These are phyloP conservation scores for Pycnonotus jocosus DNA, from an alignment of 2,113 vertebrate genomes.

Conservation along the genomic window DNA sequence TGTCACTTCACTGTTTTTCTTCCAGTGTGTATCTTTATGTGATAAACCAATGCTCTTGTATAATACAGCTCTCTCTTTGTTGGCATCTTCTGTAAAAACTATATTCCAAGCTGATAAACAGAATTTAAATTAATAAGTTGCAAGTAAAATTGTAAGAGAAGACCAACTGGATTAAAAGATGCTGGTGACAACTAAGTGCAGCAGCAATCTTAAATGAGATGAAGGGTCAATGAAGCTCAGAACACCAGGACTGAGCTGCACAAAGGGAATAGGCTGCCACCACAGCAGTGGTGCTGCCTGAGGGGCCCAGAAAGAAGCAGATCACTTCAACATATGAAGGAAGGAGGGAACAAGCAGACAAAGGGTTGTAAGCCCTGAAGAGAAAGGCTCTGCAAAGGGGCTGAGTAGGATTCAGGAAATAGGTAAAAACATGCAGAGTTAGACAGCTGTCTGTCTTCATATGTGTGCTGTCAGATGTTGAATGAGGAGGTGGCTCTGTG, in stretches of 20 bases:
- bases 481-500: not conserved
- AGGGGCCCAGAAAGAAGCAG: not conserved
- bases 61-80: not conserved
- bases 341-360: not conserved
- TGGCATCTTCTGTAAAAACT: not conserved
- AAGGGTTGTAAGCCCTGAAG: not conserved
- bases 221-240: not conserved
- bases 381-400: not conserved
- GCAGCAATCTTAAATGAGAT: not conserved
- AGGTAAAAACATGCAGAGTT: not conserved
- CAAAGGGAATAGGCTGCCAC: not conserved
- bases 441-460: not conserved
- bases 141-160: not conserved
- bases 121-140: not conserved
- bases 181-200: not conserved
- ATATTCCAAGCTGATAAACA: not conserved
- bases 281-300: not conserved
- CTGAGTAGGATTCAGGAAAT: not conserved
- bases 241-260: not conserved
- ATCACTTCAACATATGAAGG: accelerated
- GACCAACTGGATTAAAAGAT: not conserved
- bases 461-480: not conserved
- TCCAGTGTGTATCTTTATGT: not conserved
- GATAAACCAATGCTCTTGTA: not conserved
- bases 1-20: not conserved